A percentile compares a stretch with the other conserved stretches of the same genome.
These are phyloP conservation scores for Crocuta crocuta DNA, from an alignment of 2,113 vertebrate species.

Conservation along the genomic window DNA sequence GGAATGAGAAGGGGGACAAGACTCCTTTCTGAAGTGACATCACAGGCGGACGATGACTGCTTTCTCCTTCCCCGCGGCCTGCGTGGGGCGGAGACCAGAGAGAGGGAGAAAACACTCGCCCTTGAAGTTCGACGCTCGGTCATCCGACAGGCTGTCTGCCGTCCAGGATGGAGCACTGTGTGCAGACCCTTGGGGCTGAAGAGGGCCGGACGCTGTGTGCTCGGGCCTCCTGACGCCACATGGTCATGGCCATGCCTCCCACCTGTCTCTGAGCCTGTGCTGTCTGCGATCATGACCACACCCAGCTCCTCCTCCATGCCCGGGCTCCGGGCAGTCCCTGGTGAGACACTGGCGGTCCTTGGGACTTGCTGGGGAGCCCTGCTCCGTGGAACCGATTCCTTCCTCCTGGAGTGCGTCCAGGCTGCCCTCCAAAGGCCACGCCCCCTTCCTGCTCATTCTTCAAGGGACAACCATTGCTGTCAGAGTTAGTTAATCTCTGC, in stretches of 20 bases:
- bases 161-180: not conserved
- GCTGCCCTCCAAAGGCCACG: not conserved
- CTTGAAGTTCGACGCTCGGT: not conserved
- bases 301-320: rapidly evolving
- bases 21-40: not conserved
- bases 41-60: rapidly evolving
- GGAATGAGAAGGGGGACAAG: not conserved
- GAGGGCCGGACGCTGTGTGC: not conserved
- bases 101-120: not conserved
- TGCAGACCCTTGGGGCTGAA: not conserved
- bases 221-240: rapidly evolving
- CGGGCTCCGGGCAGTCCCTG: not conserved
- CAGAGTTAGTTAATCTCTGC: rapidly evolving
- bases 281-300: not conserved
- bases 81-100: not conserved
- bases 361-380: not conserved
- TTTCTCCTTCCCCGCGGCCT: not conserved
- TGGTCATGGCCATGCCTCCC: not conserved
- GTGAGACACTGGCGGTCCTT: rapidly evolving
- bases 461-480: rapidly evolving
- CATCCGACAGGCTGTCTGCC: not conserved
- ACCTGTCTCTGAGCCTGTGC: no score
- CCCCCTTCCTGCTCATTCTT: not conserved
- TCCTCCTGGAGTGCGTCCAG: rapidly evolving
- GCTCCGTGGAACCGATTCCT: not conserved